These are phyloP conservation scores for Stichopus horrens DNA, from an alignment of 53 echinoderm and acorn worm genomes.

Conservation along the genomic window DNA sequence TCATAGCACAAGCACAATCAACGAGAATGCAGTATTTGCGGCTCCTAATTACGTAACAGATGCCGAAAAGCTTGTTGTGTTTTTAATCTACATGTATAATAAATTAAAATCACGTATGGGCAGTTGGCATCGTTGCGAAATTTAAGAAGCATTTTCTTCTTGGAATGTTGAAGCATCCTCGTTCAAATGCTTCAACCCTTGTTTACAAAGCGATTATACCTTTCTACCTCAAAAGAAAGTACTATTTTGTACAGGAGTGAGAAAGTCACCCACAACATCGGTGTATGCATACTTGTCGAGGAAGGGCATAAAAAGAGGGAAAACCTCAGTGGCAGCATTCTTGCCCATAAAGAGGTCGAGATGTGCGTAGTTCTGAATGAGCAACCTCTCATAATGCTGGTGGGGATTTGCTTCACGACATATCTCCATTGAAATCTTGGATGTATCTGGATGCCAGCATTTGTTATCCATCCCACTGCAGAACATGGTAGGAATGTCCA, in stretches of 20 bases:
- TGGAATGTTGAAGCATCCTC: too few species aligned
- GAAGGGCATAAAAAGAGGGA: slow-evolving; percentile 68
- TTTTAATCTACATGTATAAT: too few species aligned
- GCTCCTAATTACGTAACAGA: too few species aligned
- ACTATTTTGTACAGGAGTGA: slow-evolving; percentile 41
- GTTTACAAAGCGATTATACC: too few species aligned
- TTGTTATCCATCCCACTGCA: slow-evolving; percentile 66
- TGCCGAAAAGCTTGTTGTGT: too few species aligned
- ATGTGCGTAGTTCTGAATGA: slow-evolving; percentile 59
- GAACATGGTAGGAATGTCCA: slow-evolving; percentile 68
- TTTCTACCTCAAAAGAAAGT: slow-evolving; percentile 33
- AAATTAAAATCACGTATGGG: too few species aligned
- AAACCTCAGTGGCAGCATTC: slow-evolving; percentile 59
- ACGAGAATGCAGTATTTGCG: too few species aligned
- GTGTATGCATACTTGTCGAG: slow-evolving; percentile 51
- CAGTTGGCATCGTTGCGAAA: too few species aligned
- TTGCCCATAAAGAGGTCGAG: slow-evolving; percentile 60
- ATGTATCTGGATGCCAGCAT: slow-evolving; percentile 62
- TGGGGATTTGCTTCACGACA: slow-evolving; percentile 54
- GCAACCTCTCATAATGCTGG: slow-evolving; percentile 60
- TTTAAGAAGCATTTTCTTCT: too few species aligned
- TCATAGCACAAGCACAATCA: too few species aligned
- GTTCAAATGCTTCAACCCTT: too few species aligned
- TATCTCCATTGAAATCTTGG: slow-evolving; percentile 43
- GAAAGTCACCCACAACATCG: slow-evolving; percentile 31